These are phyloP conservation scores for Pipra filicauda DNA, from an alignment of 2,113 vertebrate species.

Conservation along the genomic window DNA sequence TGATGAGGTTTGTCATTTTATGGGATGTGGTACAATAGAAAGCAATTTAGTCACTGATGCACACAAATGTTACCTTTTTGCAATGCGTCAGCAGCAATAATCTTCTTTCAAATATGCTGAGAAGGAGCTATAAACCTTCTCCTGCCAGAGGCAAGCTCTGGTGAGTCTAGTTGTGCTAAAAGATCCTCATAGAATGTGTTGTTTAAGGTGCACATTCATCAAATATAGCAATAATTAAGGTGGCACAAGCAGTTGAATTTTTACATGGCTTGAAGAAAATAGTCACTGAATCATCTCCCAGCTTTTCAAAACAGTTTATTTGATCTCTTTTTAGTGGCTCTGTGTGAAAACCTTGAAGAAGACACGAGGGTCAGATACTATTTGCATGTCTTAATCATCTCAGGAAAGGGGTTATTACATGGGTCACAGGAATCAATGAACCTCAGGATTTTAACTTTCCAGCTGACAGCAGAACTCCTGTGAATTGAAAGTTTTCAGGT, in stretches of 20 bases:
- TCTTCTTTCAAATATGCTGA: constrained; percentile 43
- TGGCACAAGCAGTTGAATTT: not conserved
- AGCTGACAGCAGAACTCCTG: not conserved
- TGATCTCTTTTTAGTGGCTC: not conserved
- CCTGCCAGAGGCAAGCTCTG: constrained; percentile 45
- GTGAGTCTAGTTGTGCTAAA: not conserved
- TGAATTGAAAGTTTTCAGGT: not conserved
- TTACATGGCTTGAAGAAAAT: not conserved
- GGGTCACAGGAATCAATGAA: not conserved
- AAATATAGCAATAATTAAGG: not conserved
- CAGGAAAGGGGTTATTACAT: not conserved
- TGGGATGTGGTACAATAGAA: constrained; percentile 49
- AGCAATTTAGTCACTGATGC: constrained; percentile 64
- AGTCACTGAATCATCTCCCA: not conserved
- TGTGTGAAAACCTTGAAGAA: not conserved
- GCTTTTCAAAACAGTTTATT: not conserved
- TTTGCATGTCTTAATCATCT: not conserved
- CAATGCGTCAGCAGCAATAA: constrained; percentile 56
- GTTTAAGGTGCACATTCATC: not conserved
- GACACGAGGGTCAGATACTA: not conserved
- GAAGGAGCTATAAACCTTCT: constrained; percentile 51
- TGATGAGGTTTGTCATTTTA: constrained; percentile 65
- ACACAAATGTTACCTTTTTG: constrained; percentile 63
- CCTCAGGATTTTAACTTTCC: not conserved
- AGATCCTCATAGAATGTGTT: not conserved